A percentile compares a stretch with the other conserved stretches of the same genome.
Conservation (phyloP, 2,888 invertebrate species). For the Clistopyga incitator region DNA sequence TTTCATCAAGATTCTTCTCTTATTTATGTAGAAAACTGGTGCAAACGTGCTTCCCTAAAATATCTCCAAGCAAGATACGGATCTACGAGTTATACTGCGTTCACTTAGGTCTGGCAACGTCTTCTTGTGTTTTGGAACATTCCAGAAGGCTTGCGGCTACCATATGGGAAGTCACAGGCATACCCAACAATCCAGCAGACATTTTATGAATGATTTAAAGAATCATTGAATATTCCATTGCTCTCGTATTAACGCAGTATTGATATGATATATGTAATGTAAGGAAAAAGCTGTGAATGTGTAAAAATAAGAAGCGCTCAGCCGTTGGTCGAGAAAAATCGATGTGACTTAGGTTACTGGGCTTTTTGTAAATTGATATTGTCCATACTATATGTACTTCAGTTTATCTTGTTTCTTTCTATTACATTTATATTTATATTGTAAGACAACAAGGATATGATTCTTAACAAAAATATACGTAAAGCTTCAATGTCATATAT, state of each 20-base stretch:
- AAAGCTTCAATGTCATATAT: slow-evolving; percentile 66
- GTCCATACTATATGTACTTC: slow-evolving; percentile 19
- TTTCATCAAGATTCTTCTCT: slow-evolving; percentile 1
- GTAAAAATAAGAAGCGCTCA: slow-evolving; percentile 25
- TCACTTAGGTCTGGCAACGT: slow-evolving; percentile 93
- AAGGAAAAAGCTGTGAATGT: slow-evolving; percentile 34
- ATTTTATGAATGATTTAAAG: slow-evolving; percentile 84
- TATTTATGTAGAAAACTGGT: slow-evolving; percentile 86
- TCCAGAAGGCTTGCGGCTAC: slow-evolving; percentile 93
- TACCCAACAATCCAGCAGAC: slow-evolving; percentile 87
- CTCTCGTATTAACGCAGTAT: slow-evolving; percentile 72
- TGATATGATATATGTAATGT: slow-evolving; percentile 68
- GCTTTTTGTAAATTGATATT: slow-evolving; percentile 51
- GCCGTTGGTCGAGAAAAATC: neutral
- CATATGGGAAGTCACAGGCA: slow-evolving; percentile 90
- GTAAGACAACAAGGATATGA: slow-evolving; percentile 19
- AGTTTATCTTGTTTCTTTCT: slow-evolving; percentile 32
- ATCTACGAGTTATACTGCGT: slow-evolving; percentile 93
- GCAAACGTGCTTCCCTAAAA: slow-evolving; percentile 89
- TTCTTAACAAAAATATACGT: slow-evolving; percentile 50
- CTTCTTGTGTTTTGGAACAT: slow-evolving; percentile 93
- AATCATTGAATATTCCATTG: slow-evolving; percentile 62
- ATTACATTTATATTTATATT: slow-evolving; percentile 44
- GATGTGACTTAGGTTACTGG: slow-evolving; percentile 14
- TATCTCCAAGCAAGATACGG: slow-evolving; percentile 87